phyloP scores from a whole-genome alignment of 2,888 invertebrate genomes.

The Cephonodes hylas region DNA sequence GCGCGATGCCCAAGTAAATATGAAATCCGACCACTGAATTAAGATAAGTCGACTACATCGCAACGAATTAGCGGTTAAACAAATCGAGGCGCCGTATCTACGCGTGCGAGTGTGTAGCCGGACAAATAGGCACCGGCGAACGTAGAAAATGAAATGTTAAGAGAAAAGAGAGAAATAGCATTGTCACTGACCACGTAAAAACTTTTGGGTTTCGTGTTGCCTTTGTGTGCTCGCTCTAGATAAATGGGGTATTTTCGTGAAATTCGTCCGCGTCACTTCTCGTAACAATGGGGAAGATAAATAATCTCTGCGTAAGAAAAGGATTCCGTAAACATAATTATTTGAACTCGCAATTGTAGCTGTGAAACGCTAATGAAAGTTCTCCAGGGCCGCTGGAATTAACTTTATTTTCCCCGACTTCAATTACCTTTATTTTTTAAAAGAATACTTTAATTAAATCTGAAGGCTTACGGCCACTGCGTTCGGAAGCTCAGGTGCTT shows the following conservation, averaged over 20 bases:
- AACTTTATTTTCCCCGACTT: slow-evolving; percentile 64
- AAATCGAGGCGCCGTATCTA: background rate
- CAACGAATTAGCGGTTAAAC: slow-evolving; percentile 36
- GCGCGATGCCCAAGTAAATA: slow-evolving; percentile 64
- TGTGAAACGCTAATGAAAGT: slow-evolving; percentile 74
- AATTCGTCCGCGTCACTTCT: slow-evolving; percentile 79
- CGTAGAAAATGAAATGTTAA: slow-evolving; percentile 71
- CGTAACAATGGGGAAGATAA: slow-evolving; percentile 77
- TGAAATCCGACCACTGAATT: slow-evolving; percentile 53
- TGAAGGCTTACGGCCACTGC: slow-evolving; percentile 51
- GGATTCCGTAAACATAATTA: slow-evolving; percentile 80
- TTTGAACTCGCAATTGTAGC: slow-evolving; percentile 78
- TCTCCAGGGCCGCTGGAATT: slow-evolving; percentile 64
- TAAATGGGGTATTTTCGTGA: slow-evolving; percentile 78
- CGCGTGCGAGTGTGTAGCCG: background rate
- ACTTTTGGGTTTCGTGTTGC: slow-evolving; percentile 77
- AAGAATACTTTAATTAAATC: slow-evolving; percentile 69
- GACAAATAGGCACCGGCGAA: slow-evolving; percentile 51
- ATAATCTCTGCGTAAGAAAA: slow-evolving; percentile 79
- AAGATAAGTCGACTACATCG: slow-evolving; percentile 50
- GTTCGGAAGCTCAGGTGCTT: slow-evolving; percentile 21
- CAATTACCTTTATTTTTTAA: slow-evolving; percentile 68
- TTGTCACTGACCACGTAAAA: slow-evolving; percentile 79
- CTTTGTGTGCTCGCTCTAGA: slow-evolving; percentile 74
- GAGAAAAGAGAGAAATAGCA: slow-evolving; percentile 72